A percentile compares a stretch with the other conserved stretches of the same genome.
Conservation (phyloP, 2,113 vertebrate species). For the Cyprinodon variegatus region DNA sequence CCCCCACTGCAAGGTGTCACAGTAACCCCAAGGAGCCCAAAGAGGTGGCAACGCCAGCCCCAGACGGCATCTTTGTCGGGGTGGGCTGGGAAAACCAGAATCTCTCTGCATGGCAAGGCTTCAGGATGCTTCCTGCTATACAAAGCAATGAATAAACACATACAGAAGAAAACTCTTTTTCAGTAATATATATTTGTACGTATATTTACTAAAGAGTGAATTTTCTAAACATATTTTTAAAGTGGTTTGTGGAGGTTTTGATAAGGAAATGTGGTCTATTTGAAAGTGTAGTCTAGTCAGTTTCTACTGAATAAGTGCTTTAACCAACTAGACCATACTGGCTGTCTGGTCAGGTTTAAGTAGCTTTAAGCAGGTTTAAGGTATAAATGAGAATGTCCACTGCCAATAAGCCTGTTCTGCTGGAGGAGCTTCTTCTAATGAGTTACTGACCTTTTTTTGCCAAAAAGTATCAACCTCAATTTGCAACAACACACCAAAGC, state of each 20-base stretch:
- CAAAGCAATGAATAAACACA: no score
- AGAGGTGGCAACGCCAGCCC: conserved; percentile 31
- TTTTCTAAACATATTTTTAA: background rate
- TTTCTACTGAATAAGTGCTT: background rate
- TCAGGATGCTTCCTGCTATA: background rate
- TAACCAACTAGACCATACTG: background rate
- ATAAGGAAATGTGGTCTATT: background rate
- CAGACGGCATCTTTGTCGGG: conserved; percentile 36
- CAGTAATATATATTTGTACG: background rate
- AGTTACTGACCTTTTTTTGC: background rate
- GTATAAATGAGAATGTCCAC: background rate
- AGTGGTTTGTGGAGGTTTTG: background rate
- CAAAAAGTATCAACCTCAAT: background rate
- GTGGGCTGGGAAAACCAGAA: conserved; percentile 22
- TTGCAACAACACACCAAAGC: background rate
- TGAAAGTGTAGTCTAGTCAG: background rate
- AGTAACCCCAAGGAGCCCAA: conserved; percentile 27
- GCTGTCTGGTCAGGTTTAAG: background rate
- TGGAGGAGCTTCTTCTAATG: background rate
- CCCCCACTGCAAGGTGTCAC: conserved; percentile 54
- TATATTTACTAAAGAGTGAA: background rate
- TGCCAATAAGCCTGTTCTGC: no score
- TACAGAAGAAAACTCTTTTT: background rate
- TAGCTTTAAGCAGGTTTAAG: no score
- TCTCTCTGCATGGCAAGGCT: conserved; percentile 12